phyloP scores from a whole-genome alignment of 1,140 invertebrate genomes.

The Drosophila dunni region DNA sequence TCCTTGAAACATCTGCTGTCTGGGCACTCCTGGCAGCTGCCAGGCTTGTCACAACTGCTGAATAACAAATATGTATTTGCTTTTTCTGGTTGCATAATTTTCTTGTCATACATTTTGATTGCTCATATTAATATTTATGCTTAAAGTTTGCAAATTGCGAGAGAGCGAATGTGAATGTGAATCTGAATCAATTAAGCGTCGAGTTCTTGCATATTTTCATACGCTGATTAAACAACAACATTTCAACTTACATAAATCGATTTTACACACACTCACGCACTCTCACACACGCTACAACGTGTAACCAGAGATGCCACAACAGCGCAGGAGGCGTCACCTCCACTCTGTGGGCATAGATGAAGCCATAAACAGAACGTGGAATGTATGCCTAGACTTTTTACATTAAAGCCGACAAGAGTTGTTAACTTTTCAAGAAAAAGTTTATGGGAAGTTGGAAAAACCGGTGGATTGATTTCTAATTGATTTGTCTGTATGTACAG shows the following conservation, averaged over 20 bases:
- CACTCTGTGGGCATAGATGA: conserved; percentile 17
- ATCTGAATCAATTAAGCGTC: conserved; percentile 66
- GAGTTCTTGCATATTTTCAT: conserved; percentile 40
- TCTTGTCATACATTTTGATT: conserved; percentile 78
- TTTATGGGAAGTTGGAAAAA: not conserved
- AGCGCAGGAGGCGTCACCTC: conserved; percentile 50
- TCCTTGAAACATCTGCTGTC: conserved; percentile 25
- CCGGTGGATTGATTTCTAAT: no score
- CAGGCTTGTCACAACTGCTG: conserved; percentile 40
- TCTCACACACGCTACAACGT: conserved; percentile 24
- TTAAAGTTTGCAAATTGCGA: conserved; percentile 43
- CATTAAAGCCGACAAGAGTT: conserved; percentile 44
- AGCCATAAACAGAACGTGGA: conserved; percentile 58
- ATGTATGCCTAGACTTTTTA: conserved; percentile 66
- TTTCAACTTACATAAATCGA: conserved; percentile 54
- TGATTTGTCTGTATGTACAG: no score
- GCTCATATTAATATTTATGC: conserved; percentile 73
- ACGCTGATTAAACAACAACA: conserved; percentile 40
- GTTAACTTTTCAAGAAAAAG: conserved; percentile 9
- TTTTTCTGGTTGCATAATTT: conserved; percentile 63
- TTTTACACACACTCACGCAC: conserved; percentile 43
- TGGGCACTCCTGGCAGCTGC: conserved; percentile 27
- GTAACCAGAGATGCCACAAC: conserved; percentile 51
- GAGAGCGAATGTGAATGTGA: conserved; percentile 30
- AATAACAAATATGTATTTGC: conserved; percentile 63